Conservation (phyloP, 2,888 invertebrate species). For the Eilema griseolum region DNA sequence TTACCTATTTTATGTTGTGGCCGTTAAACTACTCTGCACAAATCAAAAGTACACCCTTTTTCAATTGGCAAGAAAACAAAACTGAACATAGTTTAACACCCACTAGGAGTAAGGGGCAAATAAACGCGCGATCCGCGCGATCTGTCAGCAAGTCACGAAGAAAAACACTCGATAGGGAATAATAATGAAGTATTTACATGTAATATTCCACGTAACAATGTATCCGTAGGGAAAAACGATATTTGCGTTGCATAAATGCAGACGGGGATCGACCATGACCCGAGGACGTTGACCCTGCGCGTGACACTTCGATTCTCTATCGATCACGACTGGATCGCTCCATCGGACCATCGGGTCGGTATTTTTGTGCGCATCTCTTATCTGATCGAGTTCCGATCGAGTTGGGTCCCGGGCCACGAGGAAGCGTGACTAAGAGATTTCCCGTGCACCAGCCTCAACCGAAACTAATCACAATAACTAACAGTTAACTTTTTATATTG, state of each 20-base stretch:
- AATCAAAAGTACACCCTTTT: background rate
- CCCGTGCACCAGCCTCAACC: constrained; percentile 65
- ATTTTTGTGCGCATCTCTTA: constrained; percentile 66
- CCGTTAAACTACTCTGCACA: background rate
- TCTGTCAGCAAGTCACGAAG: constrained; percentile 61
- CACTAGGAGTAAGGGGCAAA: constrained; percentile 48
- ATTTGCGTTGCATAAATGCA: constrained; percentile 79
- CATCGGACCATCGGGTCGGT: constrained; percentile 71
- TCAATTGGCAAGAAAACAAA: constrained; percentile 34
- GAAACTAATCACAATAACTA: constrained; percentile 74
- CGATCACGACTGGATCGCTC: constrained; percentile 83
- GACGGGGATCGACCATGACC: constrained; percentile 82
- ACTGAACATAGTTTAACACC: constrained; percentile 46
- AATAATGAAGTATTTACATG: constrained; percentile 78
- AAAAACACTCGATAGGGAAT: constrained; percentile 71
- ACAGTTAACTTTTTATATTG: constrained; percentile 78
- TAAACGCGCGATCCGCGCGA: constrained; percentile 45
- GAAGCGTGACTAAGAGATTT: constrained; percentile 73
- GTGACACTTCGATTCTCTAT: constrained; percentile 86
- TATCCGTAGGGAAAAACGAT: constrained; percentile 72
- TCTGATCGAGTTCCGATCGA: constrained; percentile 72
- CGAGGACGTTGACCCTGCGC: constrained; percentile 79
- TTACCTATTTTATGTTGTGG: background rate
- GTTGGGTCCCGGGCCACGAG: constrained; percentile 52
- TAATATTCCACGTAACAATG: constrained; percentile 80